Percentiles rank a stretch among this genome's conserved stretches.
Evolutionary conservation across 2,113 vertebrate genomes (phyloP).

Genomic region (Chloebia gouldiae): DNA sequence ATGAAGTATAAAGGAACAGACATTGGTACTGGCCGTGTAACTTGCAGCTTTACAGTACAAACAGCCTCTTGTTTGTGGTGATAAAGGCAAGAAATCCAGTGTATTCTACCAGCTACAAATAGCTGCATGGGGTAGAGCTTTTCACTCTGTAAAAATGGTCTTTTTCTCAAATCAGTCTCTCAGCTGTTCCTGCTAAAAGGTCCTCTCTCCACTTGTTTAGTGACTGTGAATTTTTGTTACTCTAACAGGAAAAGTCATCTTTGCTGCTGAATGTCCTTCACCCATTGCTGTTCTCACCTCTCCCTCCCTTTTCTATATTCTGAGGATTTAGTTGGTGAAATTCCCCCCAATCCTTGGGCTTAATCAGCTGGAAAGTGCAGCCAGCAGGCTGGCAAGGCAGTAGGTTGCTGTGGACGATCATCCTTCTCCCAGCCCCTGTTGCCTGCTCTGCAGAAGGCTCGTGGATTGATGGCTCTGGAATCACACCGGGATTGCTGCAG

Average conservation of each 20-base stretch:
- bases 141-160: not conserved
- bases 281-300: not conserved
- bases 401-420: not conserved
- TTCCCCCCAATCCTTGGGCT: not conserved
- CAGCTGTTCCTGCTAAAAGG: not conserved
- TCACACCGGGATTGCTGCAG: accelerated
- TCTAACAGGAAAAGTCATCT: not conserved
- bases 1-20: constrained; percentile 53
- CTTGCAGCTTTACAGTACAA: constrained; percentile 47
- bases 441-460: not conserved
- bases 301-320: not conserved
- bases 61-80: constrained; percentile 52
- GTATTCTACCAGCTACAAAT: not conserved
- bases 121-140: constrained; percentile 16
- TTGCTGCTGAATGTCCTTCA: not conserved
- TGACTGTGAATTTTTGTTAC: not conserved
- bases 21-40: constrained; percentile 5
- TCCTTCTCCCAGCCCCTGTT: not conserved
- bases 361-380: not conserved
- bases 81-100: constrained; percentile 48
- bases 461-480: not conserved
- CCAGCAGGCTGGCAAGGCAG: not conserved
- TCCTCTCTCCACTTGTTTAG: constrained; percentile 7
- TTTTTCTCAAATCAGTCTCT: constrained; percentile 14
- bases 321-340: not conserved